Percentiles rank a stretch among this genome's conserved stretches.
Conservation (phyloP, 2,888 invertebrate species). For the Leucania comma region DNA sequence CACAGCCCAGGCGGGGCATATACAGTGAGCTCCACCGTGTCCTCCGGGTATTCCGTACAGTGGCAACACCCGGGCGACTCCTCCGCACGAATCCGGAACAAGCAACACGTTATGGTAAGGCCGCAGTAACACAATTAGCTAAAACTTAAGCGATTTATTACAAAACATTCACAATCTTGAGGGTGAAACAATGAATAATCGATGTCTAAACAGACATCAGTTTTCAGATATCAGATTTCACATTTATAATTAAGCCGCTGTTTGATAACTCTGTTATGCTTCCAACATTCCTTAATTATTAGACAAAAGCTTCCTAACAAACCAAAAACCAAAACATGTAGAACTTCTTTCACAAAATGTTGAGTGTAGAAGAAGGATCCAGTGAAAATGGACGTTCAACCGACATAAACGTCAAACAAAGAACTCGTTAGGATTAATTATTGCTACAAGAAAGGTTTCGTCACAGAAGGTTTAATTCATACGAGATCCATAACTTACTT, state of each 20-base stretch:
- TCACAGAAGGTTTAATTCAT: constrained; percentile 25
- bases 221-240: constrained; percentile 34
- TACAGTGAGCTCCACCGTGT: no score
- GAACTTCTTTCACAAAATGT: not conserved
- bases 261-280: constrained; percentile 26
- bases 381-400: constrained; percentile 29
- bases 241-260: constrained; percentile 46
- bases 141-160: constrained; percentile 12
- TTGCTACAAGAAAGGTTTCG: not conserved
- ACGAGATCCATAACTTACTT: no score
- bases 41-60: no score
- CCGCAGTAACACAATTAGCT: not conserved
- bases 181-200: constrained; percentile 39
- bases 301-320: constrained; percentile 29
- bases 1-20: no score
- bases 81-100: no score
- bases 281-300: constrained; percentile 32
- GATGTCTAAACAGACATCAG: constrained; percentile 27
- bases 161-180: constrained; percentile 17
- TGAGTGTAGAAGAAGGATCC: constrained; percentile 12
- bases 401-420: constrained; percentile 57
- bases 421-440: constrained; percentile 60
- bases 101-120: no score
- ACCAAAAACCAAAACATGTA: constrained; percentile 7
- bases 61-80: no score